These are phyloP conservation scores for Antheraea yamamai DNA, from an alignment of 2,888 invertebrate species.

Conservation along the genomic window DNA sequence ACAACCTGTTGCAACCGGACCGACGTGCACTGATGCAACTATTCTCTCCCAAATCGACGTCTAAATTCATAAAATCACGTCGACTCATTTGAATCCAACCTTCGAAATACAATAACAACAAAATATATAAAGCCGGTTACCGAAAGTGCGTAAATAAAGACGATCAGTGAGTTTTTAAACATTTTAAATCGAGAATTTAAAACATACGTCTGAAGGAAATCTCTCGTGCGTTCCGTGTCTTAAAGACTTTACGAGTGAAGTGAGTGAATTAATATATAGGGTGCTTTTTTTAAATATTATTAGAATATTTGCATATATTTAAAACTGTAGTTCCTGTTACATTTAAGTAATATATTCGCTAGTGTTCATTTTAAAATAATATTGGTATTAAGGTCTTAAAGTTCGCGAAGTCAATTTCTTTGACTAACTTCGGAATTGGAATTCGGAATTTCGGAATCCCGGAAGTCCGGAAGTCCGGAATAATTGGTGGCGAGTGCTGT, in stretches of 20 bases:
- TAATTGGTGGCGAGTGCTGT: conserved; percentile 52
- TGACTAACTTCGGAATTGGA: conserved; percentile 29
- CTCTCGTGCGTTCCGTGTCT: conserved; percentile 63
- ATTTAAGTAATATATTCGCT: conserved; percentile 31
- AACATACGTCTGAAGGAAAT: conserved; percentile 29
- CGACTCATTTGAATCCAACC: not conserved
- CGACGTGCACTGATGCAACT: conserved; percentile 78
- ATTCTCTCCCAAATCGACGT: conserved; percentile 43
- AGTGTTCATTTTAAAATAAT: conserved; percentile 15
- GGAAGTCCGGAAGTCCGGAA: conserved; percentile 39
- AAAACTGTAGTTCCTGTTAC: conserved; percentile 48
- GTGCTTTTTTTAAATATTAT: not conserved
- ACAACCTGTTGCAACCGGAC: conserved; percentile 79
- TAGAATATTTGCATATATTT: conserved; percentile 41
- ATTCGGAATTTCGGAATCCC: conserved; percentile 33
- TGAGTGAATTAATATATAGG: conserved; percentile 56
- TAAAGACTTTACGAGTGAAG: conserved; percentile 59
- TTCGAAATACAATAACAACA: not conserved
- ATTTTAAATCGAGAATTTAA: conserved; percentile 38
- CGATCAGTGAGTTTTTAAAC: conserved; percentile 18
- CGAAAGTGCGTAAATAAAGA: conserved; percentile 26
- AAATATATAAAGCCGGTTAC: conserved; percentile 26
- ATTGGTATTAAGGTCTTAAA: conserved; percentile 25
- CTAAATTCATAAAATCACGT: conserved; percentile 23
- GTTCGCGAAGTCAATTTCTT: conserved; percentile 33